These are phyloP conservation scores for Cinclus cinclus DNA, from an alignment of 2,113 vertebrate genomes.

Conservation along the genomic window DNA sequence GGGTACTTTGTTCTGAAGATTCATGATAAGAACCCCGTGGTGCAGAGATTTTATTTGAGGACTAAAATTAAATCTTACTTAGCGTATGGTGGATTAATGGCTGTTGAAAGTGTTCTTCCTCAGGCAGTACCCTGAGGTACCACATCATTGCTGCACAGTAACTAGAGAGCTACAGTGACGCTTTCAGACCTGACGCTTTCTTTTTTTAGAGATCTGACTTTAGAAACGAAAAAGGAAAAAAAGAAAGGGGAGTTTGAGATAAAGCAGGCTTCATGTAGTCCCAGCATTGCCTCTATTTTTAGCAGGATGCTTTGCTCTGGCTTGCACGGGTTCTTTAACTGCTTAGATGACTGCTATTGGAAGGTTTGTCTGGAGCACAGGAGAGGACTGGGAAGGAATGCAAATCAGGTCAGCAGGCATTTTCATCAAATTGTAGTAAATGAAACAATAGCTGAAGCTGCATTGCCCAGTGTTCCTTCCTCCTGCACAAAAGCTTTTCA, in stretches of 20 bases:
- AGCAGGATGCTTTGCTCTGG: constrained; percentile 50
- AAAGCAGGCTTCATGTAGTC: constrained; percentile 41
- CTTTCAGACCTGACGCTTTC: constrained; percentile 37
- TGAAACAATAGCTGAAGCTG: not conserved
- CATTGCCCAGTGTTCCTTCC: not conserved
- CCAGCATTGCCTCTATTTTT: constrained; percentile 58
- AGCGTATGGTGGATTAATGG: constrained; percentile 20
- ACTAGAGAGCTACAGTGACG: not conserved
- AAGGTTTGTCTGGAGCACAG: not conserved
- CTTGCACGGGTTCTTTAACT: constrained; percentile 38
- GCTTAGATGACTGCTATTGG: constrained; percentile 18
- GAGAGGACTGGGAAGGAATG: constrained; percentile 16
- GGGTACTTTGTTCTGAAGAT: constrained; percentile 21
- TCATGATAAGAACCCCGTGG: not conserved
- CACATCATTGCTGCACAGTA: constrained; percentile 3
- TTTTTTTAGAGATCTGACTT: constrained; percentile 56
- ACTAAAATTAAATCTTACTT: constrained; percentile 42
- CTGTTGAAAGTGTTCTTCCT: constrained; percentile 1
- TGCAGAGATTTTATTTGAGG: constrained; percentile 10
- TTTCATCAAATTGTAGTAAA: constrained; percentile 28
- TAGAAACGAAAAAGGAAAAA: not conserved
- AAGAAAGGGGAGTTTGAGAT: constrained; percentile 25
- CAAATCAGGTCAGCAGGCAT: constrained; percentile 23
- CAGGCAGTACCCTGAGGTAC: not conserved
- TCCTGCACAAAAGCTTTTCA: constrained; percentile 35